phyloP scores from a whole-genome alignment of 2,888 invertebrate species.

The Poecilus cupreus region DNA sequence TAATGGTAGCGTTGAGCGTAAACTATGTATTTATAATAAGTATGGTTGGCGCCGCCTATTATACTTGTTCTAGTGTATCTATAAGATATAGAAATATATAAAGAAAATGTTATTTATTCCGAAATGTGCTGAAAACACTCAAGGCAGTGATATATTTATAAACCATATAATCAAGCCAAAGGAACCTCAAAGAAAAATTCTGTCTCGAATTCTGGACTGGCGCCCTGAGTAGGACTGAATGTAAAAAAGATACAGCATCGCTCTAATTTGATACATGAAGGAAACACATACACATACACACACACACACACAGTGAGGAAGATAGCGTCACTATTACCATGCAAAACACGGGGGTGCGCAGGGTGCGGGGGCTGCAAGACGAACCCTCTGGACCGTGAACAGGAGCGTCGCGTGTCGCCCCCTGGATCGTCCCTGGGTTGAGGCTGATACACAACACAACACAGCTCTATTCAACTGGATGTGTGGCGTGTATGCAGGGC shows the following conservation, averaged over 20 bases:
- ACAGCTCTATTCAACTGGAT: constrained; percentile 10
- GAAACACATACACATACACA: constrained; percentile 9
- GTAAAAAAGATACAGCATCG: constrained; percentile 33
- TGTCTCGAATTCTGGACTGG: neutral
- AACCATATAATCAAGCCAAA: no score
- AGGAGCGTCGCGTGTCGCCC: no score
- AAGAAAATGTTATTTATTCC: no score
- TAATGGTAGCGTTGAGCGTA: no score
- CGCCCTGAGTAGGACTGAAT: neutral
- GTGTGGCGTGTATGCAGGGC: neutral
- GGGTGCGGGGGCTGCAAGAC: neutral
- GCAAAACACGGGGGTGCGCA: constrained; percentile 38
- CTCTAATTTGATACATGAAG: constrained; percentile 51
- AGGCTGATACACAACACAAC: neutral
- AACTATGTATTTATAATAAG: no score
- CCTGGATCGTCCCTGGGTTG: neutral
- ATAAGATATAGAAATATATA: no score
- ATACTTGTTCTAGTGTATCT: no score
- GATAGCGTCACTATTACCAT: constrained; percentile 26
- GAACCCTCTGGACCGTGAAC: neutral
- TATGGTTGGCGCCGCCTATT: no score
- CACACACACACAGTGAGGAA: constrained; percentile 40
- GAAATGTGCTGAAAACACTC: no score
- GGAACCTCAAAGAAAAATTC: no score
- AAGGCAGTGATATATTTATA: no score